Conservation (phyloP, 2,888 invertebrate species). For the Pandemis heparana region DNA sequence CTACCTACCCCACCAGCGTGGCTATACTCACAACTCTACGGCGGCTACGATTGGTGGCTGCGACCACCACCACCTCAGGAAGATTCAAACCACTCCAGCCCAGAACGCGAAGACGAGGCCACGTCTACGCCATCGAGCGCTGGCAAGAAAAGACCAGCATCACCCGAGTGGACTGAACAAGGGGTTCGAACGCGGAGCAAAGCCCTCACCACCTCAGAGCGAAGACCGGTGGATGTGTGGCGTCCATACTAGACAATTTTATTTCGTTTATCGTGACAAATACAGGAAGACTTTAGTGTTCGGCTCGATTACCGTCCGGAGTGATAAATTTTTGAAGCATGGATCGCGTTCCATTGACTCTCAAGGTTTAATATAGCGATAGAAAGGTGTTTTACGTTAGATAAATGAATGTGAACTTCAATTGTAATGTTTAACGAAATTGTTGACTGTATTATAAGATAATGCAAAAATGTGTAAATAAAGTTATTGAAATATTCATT, state of each 20-base stretch:
- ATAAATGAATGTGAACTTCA: constrained; percentile 81
- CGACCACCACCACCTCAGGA: constrained; percentile 76
- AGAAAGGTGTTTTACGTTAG: constrained; percentile 80
- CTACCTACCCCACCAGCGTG: constrained; percentile 92
- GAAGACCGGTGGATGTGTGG: constrained; percentile 90
- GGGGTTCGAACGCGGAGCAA: constrained; percentile 79
- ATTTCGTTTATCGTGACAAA: constrained; percentile 44
- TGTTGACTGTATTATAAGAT: constrained; percentile 85
- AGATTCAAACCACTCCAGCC: constrained; percentile 72
- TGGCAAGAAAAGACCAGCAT: constrained; percentile 82
- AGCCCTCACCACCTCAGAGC: constrained; percentile 75
- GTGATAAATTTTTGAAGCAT: constrained; percentile 54
- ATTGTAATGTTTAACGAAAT: constrained; percentile 77
- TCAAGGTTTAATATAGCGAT: constrained; percentile 62
- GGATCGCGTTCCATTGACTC: constrained; percentile 47
- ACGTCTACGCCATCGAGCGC: constrained; percentile 68
- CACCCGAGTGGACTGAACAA: constrained; percentile 81
- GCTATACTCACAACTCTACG: constrained; percentile 92
- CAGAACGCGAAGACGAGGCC: constrained; percentile 77
- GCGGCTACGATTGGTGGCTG: constrained; percentile 90
- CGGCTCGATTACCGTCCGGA: constrained; percentile 67
- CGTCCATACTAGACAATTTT: constrained; percentile 87
- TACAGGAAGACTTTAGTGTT: constrained; percentile 55
- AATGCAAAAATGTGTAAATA: constrained; percentile 84
- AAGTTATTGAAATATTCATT: constrained; percentile 79